A percentile compares a stretch with the other conserved stretches of the same genome.
phyloP scores from a whole-genome alignment of 2,888 invertebrate species.

The Branchipolynoe longqiensis region DNA sequence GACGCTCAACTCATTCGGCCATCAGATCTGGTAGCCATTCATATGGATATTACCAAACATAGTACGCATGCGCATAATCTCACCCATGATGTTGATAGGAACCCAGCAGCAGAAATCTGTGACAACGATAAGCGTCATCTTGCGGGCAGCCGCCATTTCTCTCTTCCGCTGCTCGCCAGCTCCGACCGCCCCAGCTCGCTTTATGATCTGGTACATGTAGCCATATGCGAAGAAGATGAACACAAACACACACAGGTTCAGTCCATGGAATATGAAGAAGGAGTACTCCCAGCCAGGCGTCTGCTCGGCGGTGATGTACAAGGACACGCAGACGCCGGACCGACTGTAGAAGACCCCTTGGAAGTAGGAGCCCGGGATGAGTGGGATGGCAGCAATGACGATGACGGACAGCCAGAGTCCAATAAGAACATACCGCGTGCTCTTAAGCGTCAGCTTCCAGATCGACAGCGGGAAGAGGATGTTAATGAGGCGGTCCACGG shows the following conservation, averaged over 20 bases:
- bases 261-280: constrained; percentile 76
- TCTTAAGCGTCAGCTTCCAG: constrained; percentile 68
- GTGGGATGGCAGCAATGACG: constrained; percentile 74
- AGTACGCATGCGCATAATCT: background rate
- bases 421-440: constrained; percentile 68
- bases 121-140: constrained; percentile 68
- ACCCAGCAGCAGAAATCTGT: constrained; percentile 60
- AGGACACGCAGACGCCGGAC: constrained; percentile 76
- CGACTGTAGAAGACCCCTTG: constrained; percentile 73
- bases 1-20: too few relatives aligned
- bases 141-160: constrained; percentile 74
- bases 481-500: constrained; percentile 85
- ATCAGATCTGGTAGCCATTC: too few relatives aligned
- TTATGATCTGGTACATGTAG: constrained; percentile 76
- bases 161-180: constrained; percentile 66
- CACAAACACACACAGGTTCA: constrained; percentile 77
- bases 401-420: constrained; percentile 73
- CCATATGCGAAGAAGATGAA: constrained; percentile 76
- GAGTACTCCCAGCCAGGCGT: constrained; percentile 80
- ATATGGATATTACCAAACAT: too few relatives aligned
- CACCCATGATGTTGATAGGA: constrained; percentile 57
- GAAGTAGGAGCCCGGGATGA: constrained; percentile 73
- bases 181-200: background rate
- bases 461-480: constrained; percentile 84
- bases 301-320: constrained; percentile 77